Evolutionary conservation across 2,888 invertebrate species (phyloP), one percentile per base, ranked within the genome.

Genomic region (Mystacides longicornis): DNA sequence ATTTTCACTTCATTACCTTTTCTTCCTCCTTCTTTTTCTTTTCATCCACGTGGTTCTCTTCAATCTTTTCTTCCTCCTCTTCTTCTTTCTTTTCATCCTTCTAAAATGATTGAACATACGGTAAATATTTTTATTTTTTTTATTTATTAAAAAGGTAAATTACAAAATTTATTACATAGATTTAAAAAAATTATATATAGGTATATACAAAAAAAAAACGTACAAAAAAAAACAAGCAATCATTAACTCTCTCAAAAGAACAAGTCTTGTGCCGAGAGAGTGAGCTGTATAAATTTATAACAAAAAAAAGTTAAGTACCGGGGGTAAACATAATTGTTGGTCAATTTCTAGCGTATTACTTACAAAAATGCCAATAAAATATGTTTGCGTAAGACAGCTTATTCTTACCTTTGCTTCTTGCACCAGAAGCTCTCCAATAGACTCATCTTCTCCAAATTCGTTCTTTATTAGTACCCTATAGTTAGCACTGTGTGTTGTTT

Each of bases 391-490:
- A n/a, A n/a, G n/a, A n/a, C n/a, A n/a, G n/a, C n/a, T n/a, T n/a
- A n/a, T n/a, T n/a, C 21, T 60, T 67, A 74, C 76, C 72, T 82
- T 81, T 67, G 79, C 81, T 62, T 76, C 76, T 1, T 77, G 82
- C 11, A 98, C 86, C 20, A 87, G 89, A 56, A 99, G 79, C 65
- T 89, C 86, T 48, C 95, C 91, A 46, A 85, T 83, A 1, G 90
- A 89, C 67, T 92, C 89, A 64, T 92, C 94, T 68, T 89, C 87
- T 50, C 98, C 98, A 64, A 85, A 86, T 69, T 94, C 92, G 69
- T 97, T 98, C 66, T 83, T 86, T 52, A 96, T 88, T 22, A 92
- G 85, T 45, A 94, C 85, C 66, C 84, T 87, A 72, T 93, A 95
- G 50, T 83, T 84, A 43, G 92, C 93, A 3, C 85, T 79, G 68